Percentiles rank a stretch among this genome's conserved stretches.
Evolutionary conservation across 2,888 invertebrate species (phyloP).

Genomic region (Griposia aprilina): DNA sequence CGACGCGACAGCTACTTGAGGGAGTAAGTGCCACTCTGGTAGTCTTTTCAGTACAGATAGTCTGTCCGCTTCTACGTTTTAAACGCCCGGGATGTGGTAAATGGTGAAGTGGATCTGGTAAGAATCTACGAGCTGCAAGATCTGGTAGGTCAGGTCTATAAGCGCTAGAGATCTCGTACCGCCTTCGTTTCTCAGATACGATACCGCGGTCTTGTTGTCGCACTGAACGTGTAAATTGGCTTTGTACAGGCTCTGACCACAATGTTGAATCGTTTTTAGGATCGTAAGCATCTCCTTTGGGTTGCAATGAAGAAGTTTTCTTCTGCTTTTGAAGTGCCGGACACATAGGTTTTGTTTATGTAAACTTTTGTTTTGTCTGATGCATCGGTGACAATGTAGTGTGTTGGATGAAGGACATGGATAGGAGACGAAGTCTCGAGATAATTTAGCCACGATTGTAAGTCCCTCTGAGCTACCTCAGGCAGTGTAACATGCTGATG

Average conservation of each 20-base stretch:
- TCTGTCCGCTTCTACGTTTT: background rate
- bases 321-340: background rate
- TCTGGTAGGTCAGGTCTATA: background rate
- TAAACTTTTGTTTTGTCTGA: constrained; percentile 1
- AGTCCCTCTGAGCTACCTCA: too few relatives aligned
- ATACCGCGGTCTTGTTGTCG: constrained; percentile 1
- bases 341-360: constrained; percentile 4
- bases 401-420: background rate
- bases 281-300: constrained; percentile 5
- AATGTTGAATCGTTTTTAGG: background rate
- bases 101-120: background rate
- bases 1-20: too few relatives aligned
- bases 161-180: constrained; percentile 1
- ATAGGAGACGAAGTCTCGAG: constrained; percentile 8
- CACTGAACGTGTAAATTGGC: constrained; percentile 1
- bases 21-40: background rate
- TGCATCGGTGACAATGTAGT: constrained; percentile 4
- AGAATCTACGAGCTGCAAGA: background rate
- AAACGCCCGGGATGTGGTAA: background rate
- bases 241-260: background rate
- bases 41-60: background rate
- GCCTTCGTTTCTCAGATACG: background rate
- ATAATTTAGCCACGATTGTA: background rate
- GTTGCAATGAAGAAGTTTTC: background rate
- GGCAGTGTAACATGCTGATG: too few relatives aligned